Percentiles rank a stretch among this genome's conserved stretches.
Conservation (phyloP, 2,113 vertebrate species). For the Smithornis capensis region DNA sequence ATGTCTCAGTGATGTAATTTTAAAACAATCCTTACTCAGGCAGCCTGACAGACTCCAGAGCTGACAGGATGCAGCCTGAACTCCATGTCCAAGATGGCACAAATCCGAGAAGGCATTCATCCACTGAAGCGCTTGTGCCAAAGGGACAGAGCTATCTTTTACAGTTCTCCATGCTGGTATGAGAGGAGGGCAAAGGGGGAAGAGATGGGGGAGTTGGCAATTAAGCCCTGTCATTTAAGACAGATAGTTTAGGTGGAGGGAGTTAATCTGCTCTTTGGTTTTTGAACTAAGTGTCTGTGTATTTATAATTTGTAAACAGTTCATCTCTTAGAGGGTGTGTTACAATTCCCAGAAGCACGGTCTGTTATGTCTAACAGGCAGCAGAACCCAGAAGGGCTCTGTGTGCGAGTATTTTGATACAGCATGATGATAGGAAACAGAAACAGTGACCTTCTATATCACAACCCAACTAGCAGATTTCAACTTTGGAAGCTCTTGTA, state of each 20-base stretch:
- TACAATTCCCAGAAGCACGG: constrained; percentile 84
- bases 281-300: constrained; percentile 67
- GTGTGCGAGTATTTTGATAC: constrained; percentile 7
- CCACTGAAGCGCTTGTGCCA: neutral
- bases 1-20: constrained; percentile 21
- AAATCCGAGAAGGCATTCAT: constrained; percentile 7
- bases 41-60: constrained; percentile 64
- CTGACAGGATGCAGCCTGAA: constrained; percentile 7
- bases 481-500: neutral
- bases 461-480: neutral
- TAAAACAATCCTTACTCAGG: constrained; percentile 25
- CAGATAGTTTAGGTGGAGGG: constrained; percentile 80
- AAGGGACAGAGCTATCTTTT: constrained; percentile 46
- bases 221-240: constrained; percentile 81
- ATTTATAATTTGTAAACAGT: constrained; percentile 86
- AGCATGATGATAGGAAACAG: constrained; percentile 34
- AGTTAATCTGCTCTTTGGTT: constrained; percentile 69
- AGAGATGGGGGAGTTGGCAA: constrained; percentile 30
- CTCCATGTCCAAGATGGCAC: constrained; percentile 33
- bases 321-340: constrained; percentile 79
- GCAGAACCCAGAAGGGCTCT: constrained; percentile 64
- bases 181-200: neutral
- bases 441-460: constrained; percentile 17
- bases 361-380: constrained; percentile 85
- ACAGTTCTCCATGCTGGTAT: neutral